These are phyloP conservation scores for Drosophila kepulauana DNA, from an alignment of 1,140 invertebrate species.

Conservation along the genomic window DNA sequence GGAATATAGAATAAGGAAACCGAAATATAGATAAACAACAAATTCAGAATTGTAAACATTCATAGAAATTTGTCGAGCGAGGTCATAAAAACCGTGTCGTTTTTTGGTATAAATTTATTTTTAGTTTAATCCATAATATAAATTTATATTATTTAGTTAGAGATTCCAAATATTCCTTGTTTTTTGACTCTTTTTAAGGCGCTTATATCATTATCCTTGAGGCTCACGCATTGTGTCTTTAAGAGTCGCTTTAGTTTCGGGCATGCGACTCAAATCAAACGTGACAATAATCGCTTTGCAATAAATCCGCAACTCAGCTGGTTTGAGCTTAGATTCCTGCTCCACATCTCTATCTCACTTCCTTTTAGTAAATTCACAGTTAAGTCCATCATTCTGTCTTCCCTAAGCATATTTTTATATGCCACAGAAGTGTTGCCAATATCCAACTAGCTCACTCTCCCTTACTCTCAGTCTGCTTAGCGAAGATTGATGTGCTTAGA, in stretches of 20 bases:
- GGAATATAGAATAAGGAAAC: too few relatives aligned
- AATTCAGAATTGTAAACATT: too few relatives aligned
- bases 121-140: too few relatives aligned
- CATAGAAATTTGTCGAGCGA: too few relatives aligned
- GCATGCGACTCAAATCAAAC: conserved; percentile 38
- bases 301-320: conserved; percentile 33
- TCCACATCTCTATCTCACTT: not conserved
- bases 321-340: not conserved
- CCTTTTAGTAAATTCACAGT: conserved; percentile 23
- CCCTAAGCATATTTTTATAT: conserved; percentile 35
- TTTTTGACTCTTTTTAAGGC: not conserved
- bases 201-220: not conserved
- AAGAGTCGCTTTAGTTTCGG: conserved; percentile 21
- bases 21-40: too few relatives aligned
- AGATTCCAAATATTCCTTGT: not conserved
- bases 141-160: too few relatives aligned
- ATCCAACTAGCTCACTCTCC: not conserved
- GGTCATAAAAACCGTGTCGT: too few relatives aligned
- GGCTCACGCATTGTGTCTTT: conserved; percentile 3
- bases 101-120: too few relatives aligned
- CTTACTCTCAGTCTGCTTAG: not conserved
- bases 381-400: conserved; percentile 56
- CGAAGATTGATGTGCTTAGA: conserved; percentile 52
- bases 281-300: conserved; percentile 39
- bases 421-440: conserved; percentile 25